Evolutionary conservation across 1,140 invertebrate species (phyloP).

Genomic region (Cherax destructor): DNA sequence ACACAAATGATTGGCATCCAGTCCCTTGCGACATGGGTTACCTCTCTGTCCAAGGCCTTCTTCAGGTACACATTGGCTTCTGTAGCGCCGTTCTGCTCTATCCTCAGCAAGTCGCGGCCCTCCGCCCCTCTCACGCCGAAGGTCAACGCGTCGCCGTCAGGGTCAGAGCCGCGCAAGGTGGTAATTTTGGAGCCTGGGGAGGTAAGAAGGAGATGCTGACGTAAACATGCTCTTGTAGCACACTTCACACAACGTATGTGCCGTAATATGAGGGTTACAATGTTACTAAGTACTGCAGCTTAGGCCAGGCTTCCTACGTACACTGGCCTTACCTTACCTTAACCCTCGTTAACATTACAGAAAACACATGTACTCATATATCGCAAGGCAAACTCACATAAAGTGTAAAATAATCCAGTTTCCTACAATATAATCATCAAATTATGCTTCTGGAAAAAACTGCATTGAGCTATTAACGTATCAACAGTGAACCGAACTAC

Average conservation of each 20-base stretch:
- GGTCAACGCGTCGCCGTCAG: slow-evolving; percentile 87
- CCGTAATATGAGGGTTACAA: neutral
- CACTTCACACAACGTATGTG: neutral
- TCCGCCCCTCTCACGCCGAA: slow-evolving; percentile 88
- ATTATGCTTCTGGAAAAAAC: neutral
- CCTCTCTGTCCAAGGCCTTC: slow-evolving; percentile 93
- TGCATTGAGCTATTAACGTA: neutral
- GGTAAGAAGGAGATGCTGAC: neutral
- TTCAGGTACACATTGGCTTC: slow-evolving; percentile 92
- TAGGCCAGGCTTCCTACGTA: neutral
- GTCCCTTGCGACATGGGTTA: slow-evolving; percentile 73
- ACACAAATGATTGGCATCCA: no score
- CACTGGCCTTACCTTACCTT: neutral
- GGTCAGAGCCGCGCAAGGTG: slow-evolving; percentile 86
- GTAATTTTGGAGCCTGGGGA: slow-evolving; percentile 88
- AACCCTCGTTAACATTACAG: neutral
- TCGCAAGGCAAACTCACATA: neutral
- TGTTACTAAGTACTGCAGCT: neutral
- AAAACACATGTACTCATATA: neutral
- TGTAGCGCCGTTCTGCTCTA: slow-evolving; percentile 86
- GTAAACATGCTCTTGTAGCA: neutral
- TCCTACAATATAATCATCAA: neutral
- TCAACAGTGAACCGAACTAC: no score
- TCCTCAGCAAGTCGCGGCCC: slow-evolving; percentile 88
- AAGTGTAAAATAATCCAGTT: neutral